phyloP scores from a whole-genome alignment of 1,140 invertebrate species.

The Caerostris darwini region DNA sequence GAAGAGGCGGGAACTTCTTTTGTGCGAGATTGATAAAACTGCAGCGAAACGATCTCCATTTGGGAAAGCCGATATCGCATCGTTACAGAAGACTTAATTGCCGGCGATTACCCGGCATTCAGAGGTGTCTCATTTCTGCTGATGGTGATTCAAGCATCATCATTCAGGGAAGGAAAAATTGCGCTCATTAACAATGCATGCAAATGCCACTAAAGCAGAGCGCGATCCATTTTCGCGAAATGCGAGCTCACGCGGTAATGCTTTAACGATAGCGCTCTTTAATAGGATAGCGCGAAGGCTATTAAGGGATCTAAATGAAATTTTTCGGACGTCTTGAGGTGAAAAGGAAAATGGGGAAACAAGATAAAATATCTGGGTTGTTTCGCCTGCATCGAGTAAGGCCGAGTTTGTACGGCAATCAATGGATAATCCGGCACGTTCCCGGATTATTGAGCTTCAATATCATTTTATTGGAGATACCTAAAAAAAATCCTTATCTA shows the following conservation, averaged over 20 bases:
- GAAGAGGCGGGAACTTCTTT: neutral
- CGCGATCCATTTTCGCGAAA: neutral
- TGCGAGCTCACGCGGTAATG: neutral
- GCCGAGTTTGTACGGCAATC: too few species aligned
- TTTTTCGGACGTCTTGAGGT: too few species aligned
- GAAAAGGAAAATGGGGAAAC: too few species aligned
- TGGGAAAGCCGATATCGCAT: neutral
- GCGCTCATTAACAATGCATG: too few species aligned
- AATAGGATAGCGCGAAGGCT: neutral
- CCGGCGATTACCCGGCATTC: neutral
- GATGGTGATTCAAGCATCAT: neutral
- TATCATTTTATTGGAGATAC: too few species aligned
- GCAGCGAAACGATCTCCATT: neutral
- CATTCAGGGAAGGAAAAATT: neutral
- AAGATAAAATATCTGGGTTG: too few species aligned
- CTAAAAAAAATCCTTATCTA: too few species aligned
- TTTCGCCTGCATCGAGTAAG: too few species aligned
- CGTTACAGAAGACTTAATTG: slow-evolving; percentile 29
- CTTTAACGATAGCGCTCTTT: neutral
- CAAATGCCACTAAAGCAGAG: too few species aligned
- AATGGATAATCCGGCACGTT: too few species aligned
- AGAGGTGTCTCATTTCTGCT: neutral
- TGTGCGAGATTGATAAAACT: slow-evolving; percentile 5
- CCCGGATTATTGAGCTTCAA: too few species aligned
- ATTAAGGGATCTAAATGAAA: neutral